These are phyloP conservation scores for Megalops atlanticus DNA, from an alignment of 2,113 vertebrate genomes.

Conservation along the genomic window DNA sequence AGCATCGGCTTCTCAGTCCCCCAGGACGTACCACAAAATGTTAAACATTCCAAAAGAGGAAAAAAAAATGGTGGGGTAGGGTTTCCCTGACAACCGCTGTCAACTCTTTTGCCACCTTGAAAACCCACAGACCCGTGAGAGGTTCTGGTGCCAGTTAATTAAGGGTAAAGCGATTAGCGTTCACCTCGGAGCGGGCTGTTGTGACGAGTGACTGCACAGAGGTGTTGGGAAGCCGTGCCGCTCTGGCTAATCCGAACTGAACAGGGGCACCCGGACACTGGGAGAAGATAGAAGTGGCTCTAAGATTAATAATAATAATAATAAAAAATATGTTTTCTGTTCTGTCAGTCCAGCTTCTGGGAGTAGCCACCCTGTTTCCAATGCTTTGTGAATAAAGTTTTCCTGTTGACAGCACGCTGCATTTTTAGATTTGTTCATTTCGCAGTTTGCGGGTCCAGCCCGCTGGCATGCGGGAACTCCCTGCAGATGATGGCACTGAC, in stretches of 20 bases:
- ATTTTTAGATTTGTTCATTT: too few relatives aligned
- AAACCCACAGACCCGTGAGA: not conserved
- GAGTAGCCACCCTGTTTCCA: constrained; percentile 21
- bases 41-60: not conserved
- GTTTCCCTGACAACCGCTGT: not conserved
- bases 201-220: not conserved
- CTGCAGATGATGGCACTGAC: too few relatives aligned
- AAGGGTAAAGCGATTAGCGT: not conserved
- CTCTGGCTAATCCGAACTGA: constrained; percentile 24
- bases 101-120: not conserved
- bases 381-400: too few relatives aligned
- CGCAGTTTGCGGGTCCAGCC: too few relatives aligned
- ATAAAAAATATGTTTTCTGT: too few relatives aligned
- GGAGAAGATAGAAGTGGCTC: constrained; percentile 18
- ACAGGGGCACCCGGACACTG: constrained; percentile 17
- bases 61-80: not conserved
- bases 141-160: not conserved
- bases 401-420: not conserved
- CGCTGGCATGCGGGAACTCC: too few relatives aligned
- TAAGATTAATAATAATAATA: constrained; percentile 13
- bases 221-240: not conserved
- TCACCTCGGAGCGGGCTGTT: not conserved
- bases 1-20: not conserved
- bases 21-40: not conserved
- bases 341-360: not conserved